Conservation (phyloP, 2,888 invertebrate genomes). For the Latrodectus hesperus region DNA sequence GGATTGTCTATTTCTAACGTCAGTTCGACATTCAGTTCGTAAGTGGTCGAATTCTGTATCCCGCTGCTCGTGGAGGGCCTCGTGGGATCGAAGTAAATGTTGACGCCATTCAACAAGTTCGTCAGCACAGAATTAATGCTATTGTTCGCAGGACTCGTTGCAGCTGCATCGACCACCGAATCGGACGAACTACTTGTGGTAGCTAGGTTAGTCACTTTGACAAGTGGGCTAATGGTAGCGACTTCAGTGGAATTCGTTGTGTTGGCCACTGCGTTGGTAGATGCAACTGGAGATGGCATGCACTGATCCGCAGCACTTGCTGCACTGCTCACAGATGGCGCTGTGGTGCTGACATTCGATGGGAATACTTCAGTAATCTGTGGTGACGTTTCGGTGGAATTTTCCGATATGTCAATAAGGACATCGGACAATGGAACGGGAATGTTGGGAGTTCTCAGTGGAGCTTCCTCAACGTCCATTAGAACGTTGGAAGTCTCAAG, state of each 20-base stretch:
- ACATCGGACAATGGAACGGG: neutral
- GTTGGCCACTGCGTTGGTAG: too few relatives aligned
- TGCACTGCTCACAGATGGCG: neutral
- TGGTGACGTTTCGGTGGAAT: neutral
- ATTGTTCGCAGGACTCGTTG: neutral
- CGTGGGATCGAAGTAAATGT: too few relatives aligned
- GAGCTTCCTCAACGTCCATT: neutral
- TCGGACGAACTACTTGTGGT: too few relatives aligned
- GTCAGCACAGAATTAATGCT: neutral
- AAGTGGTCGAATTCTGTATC: too few relatives aligned
- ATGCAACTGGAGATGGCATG: too few relatives aligned
- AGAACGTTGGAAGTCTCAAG: conserved; percentile 8
- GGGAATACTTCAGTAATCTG: too few relatives aligned
- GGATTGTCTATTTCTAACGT: conserved; percentile 24
- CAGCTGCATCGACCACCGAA: neutral
- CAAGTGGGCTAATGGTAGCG: too few relatives aligned
- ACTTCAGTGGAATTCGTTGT: too few relatives aligned
- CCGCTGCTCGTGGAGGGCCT: too few relatives aligned
- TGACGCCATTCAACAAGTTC: neutral
- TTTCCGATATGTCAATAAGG: conserved; percentile 23
- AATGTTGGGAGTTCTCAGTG: neutral
- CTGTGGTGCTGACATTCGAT: too few relatives aligned
- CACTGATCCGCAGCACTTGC: neutral
- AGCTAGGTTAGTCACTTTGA: too few relatives aligned
- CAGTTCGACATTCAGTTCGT: conserved; percentile 3